Evolutionary conservation across 2,113 vertebrate species (phyloP).

Genomic region (Poeciliopsis occidentalis): DNA sequence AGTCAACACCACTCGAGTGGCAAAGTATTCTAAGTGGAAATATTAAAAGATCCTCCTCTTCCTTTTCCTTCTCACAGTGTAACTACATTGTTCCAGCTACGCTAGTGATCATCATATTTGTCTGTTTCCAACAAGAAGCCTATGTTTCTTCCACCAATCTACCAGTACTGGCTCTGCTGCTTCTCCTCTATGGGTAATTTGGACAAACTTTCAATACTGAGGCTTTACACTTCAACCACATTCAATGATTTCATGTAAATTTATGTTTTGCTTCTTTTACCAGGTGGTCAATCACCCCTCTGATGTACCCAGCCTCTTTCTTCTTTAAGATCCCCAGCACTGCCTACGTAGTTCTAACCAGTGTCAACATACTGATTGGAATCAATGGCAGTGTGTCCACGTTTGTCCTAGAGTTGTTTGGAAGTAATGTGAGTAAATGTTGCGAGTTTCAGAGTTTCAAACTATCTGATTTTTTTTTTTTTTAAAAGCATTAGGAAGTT

Average conservation of each 20-base stretch:
- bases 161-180: conserved; percentile 91
- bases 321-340: conserved; percentile 99
- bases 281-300: conserved; percentile 98
- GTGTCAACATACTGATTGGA: conserved; percentile 96
- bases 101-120: conserved; percentile 94
- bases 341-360: conserved; percentile 96
- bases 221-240: background rate
- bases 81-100: conserved; percentile 97
- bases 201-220: background rate
- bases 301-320: conserved; percentile 99
- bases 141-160: conserved; percentile 98
- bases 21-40: background rate
- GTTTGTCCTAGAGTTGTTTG: conserved; percentile 96
- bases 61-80: conserved; percentile 78
- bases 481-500: background rate
- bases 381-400: conserved; percentile 98
- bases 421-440: conserved; percentile 85
- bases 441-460: no score
- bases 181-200: conserved; percentile 94
- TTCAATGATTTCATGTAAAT: conserved; percentile 7
- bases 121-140: conserved; percentile 99
- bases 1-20: rapidly evolving
- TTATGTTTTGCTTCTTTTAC: background rate
- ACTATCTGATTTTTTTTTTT: background rate
- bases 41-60: background rate